Evolutionary conservation across 2,797 vertebrate genomes (phyloP), one percentile per base, ranked within the genome.

Genomic region (Syncerus caffer): DNA sequence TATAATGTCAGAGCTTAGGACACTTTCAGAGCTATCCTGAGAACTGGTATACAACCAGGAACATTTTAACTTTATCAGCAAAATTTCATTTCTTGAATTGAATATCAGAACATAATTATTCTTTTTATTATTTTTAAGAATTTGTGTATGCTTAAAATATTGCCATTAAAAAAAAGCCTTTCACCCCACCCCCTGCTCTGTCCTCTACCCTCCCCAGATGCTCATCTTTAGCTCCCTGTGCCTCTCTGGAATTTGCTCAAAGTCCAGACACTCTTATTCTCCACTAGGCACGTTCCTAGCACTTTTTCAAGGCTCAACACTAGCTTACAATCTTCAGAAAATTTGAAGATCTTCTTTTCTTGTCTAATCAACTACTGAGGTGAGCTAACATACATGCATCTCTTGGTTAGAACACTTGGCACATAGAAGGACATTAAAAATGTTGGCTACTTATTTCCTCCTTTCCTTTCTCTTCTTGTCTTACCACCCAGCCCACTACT

Each of bases 71-170:
- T 57, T n/a, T 62, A 38, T 58, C 34, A 50, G 31, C 19, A 88
- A 90, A 92, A 47, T 92, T 91, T 90, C 42, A 67, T 57, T 85
- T 96, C 12, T 83, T 85, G 87, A 93, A 62, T 16, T 34, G 7
- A 31, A 25, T 86, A 8, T 14, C 9, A 2, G 60, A 64, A 34
- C 2, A 60, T 17, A 96, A 31, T 25, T 76, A 67, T 91, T 92
- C 14, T 25, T 47, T 55, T 9, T 57, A 89, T 27, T 92, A 92
- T 62, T 91, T 42, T 57, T 85, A 93, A 45, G 47, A 29, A 64
- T 60, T 88, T 92, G 53, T 78, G 1, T 76, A 29, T 23, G 8
- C n/a, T 85, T 87, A 88, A 94, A 94, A 89, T 62, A 84, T 16
- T 87, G 2, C 4, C 51, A 29, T 76, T 89, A 7, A 13, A 29